Base-by-base conservation (phyloP, 2,888 invertebrate species). In the Hipparchia sbordonii region DNA sequence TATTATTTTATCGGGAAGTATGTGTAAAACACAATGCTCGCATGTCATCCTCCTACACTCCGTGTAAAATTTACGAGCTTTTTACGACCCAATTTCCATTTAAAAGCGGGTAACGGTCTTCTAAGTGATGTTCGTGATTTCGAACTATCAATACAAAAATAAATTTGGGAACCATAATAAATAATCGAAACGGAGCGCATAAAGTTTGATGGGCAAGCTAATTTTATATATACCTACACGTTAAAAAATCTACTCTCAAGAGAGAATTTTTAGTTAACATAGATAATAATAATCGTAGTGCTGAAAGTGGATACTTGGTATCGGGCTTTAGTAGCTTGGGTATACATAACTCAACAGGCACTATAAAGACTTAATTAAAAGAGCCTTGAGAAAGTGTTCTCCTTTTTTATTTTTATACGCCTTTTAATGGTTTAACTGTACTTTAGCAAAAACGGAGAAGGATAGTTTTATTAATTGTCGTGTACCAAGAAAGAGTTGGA, bases 51-150 rank as follows among this genome's bases (percentile, higher is more conserved):
- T 79, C 82, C 84, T 87, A 87, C 85, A 83, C 83, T 77, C 74
- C 73, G 79, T 78, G 65, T 84, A 80, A 84, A 86, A 85, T 87
- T 88, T 88, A 89, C 81, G 85, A 82, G 77, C 78, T 77, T 85
- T 89, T 88, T 87, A 89, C 86, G 84, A 86, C 85, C 87, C 84
- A 87, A 88, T 88, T 89, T 89, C 87, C 87, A 89, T 89, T 86
- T 85, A 85, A 86, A 87, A 84, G 82, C 82, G 80, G 82, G 80
- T 88, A 89, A 87, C 87, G 84, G 84, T 82, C 82, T 79, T 77
- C 73, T 75, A 83, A 86, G 84, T 82, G 84, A 84, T 85, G 81
- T 84, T 82, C 81, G 80, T 81, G 79, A 83, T 83, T 84, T 75
- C 76, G 81, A 84, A 67, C 70, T 76, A 74, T 74, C 74, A 74